A percentile compares a stretch with the other conserved stretches of the same genome.
Evolutionary conservation across 2,888 invertebrate species (phyloP).

Genomic region (Lagria hirta): DNA sequence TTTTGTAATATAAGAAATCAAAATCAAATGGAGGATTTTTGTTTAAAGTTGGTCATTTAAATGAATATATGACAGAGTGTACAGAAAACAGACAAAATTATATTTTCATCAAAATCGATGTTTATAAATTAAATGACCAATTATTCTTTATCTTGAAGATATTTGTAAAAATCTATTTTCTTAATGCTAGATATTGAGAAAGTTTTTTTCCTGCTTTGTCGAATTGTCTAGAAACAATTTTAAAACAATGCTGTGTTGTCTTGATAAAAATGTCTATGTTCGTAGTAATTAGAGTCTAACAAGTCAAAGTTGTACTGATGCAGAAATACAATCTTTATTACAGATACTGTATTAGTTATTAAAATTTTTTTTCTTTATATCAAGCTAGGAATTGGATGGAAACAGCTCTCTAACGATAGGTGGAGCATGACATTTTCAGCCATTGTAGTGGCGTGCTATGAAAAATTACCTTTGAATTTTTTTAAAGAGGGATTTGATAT

Average conservation of each 20-base stretch:
- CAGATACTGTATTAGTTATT: too few species aligned
- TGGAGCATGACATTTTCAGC: too few species aligned
- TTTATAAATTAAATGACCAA: conserved; percentile 11
- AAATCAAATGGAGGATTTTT: conserved; percentile 19
- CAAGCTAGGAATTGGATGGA: too few species aligned
- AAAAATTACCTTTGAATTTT: too few species aligned
- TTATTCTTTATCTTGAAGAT: conserved; percentile 13
- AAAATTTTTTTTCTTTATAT: too few species aligned
- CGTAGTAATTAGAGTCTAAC: conserved; percentile 34
- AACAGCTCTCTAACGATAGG: too few species aligned
- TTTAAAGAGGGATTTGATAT: too few species aligned
- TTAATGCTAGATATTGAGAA: too few species aligned
- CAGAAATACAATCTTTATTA: conserved; percentile 44
- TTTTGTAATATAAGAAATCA: conserved; percentile 6
- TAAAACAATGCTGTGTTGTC: conserved; percentile 29
- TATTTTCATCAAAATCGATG: too few species aligned
- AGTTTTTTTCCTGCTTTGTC: too few species aligned
- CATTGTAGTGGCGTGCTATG: too few species aligned
- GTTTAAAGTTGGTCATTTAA: conserved; percentile 13
- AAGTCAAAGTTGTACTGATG: conserved; percentile 37
- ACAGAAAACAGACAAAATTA: conserved; percentile 12
- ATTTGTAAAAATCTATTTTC: conserved; percentile 32
- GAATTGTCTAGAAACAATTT: too few species aligned
- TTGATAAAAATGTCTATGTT: conserved; percentile 37
- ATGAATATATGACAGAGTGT: conserved; percentile 4